Evolutionary conservation across 2,888 invertebrate genomes (phyloP).

Genomic region (Melieria crassipennis): DNA sequence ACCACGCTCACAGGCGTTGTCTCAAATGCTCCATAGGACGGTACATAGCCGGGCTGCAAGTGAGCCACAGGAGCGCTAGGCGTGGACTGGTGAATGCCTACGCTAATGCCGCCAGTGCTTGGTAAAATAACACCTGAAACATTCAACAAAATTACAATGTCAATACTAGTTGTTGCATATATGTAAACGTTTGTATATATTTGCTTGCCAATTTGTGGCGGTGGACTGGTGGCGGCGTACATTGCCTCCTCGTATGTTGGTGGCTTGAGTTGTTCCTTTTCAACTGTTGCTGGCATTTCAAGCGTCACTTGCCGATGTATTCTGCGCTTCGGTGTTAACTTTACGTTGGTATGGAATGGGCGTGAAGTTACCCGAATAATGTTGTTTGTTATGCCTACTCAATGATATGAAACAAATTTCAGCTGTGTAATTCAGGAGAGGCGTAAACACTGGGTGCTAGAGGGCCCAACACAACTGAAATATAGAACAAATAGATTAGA

Average conservation of each 20-base stretch:
- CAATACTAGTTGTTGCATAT: background rate
- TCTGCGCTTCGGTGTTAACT: no score
- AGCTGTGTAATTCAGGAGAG: no score
- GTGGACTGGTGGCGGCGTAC: slow-evolving; percentile 41
- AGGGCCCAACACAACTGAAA: no score
- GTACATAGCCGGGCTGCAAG: slow-evolving; percentile 65
- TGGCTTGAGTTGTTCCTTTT: slow-evolving; percentile 32
- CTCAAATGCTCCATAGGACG: slow-evolving; percentile 66
- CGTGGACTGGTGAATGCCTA: slow-evolving; percentile 42
- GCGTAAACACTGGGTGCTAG: no score
- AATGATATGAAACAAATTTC: no score
- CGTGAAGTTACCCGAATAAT: no score
- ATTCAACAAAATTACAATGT: background rate
- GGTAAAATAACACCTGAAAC: slow-evolving; percentile 1
- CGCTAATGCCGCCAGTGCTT: slow-evolving; percentile 4
- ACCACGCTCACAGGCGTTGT: slow-evolving; percentile 71
- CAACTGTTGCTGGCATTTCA: background rate
- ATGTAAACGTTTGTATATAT: slow-evolving; percentile 16
- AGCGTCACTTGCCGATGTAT: no score
- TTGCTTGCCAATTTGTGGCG: no score
- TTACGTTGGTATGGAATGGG: no score
- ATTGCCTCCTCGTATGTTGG: slow-evolving; percentile 45
- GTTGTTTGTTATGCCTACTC: no score
- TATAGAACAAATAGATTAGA: no score
- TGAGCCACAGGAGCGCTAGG: slow-evolving; percentile 46